Conservation (phyloP, 2,888 invertebrate species). For the Nomada hirtipes region DNA sequence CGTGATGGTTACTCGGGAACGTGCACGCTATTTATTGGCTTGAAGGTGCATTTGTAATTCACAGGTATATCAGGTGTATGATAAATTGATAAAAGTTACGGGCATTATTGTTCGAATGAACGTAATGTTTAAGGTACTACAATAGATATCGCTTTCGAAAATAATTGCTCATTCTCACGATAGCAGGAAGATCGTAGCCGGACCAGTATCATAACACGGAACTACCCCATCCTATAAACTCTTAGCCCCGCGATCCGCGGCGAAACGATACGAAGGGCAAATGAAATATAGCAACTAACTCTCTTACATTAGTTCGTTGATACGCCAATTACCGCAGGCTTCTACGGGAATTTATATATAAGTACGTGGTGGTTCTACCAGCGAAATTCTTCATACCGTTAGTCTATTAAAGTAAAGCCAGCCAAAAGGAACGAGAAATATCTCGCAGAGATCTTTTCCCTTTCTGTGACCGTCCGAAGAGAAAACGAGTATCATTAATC, state of each 20-base stretch:
- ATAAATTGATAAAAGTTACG: too few species aligned
- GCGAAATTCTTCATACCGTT: constrained; percentile 24
- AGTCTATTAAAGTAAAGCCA: constrained; percentile 55
- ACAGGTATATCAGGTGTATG: too few species aligned
- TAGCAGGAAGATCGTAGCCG: not conserved
- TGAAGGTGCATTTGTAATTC: too few species aligned
- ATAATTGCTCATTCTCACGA: not conserved
- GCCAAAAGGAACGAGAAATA: constrained; percentile 43
- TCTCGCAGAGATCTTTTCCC: constrained; percentile 14
- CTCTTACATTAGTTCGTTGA: not conserved
- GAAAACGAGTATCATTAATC: constrained; percentile 71
- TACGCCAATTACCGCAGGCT: constrained; percentile 33
- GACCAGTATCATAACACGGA: not conserved
- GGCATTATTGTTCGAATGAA: too few species aligned
- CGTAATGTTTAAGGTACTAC: too few species aligned
- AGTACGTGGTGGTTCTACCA: constrained; percentile 7
- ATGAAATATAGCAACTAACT: constrained; percentile 8
- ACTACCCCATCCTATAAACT: too few species aligned
- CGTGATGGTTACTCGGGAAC: too few species aligned
- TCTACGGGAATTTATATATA: constrained; percentile 43
- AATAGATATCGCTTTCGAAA: too few species aligned
- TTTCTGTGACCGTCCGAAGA: constrained; percentile 46
- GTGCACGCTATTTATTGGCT: too few species aligned
- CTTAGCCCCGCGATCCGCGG: not conserved
- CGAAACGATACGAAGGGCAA: not conserved